These are phyloP conservation scores for Hydrozoanthus tunicans DNA, from an alignment of 64 coral and sea anemone species.

Conservation along the genomic window DNA sequence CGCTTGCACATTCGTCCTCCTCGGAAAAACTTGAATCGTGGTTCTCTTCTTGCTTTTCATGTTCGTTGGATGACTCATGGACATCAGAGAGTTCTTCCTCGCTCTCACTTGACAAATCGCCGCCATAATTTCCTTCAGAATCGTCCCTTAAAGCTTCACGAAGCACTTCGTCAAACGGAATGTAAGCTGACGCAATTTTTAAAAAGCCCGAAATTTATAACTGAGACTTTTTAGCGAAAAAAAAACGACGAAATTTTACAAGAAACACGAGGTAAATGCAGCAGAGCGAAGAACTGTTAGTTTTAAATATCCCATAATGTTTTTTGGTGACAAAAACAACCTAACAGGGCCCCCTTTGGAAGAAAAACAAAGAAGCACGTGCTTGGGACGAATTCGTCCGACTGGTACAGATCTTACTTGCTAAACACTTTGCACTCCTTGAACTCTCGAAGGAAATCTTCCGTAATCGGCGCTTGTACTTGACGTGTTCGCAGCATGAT, in stretches of 20 bases:
- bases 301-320: not conserved
- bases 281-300: not conserved
- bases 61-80: not conserved
- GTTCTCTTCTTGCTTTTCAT: slow-evolving; percentile 1
- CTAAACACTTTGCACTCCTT: not conserved
- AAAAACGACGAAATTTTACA: not conserved
- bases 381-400: not conserved
- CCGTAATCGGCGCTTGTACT: slow-evolving; percentile 7
- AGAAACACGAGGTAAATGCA: not conserved
- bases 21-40: not conserved
- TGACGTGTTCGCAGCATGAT: slow-evolving; percentile 11
- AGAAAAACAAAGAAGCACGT: not conserved
- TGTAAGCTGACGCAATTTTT: not conserved
- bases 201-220: slow-evolving; percentile 1
- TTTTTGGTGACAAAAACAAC: not conserved
- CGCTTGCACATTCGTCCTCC: not conserved
- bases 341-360: not conserved
- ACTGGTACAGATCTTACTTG: too few species aligned
- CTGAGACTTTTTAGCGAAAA: not conserved
- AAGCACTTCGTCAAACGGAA: not conserved
- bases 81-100: not conserved
- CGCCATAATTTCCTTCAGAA: slow-evolving; percentile 10
- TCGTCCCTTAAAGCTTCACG: not conserved
- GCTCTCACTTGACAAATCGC: slow-evolving; percentile 4
- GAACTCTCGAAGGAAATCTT: not conserved